phyloP scores from a whole-genome alignment of 1,140 invertebrate species.

The Maconellicoccus hirsutus region DNA sequence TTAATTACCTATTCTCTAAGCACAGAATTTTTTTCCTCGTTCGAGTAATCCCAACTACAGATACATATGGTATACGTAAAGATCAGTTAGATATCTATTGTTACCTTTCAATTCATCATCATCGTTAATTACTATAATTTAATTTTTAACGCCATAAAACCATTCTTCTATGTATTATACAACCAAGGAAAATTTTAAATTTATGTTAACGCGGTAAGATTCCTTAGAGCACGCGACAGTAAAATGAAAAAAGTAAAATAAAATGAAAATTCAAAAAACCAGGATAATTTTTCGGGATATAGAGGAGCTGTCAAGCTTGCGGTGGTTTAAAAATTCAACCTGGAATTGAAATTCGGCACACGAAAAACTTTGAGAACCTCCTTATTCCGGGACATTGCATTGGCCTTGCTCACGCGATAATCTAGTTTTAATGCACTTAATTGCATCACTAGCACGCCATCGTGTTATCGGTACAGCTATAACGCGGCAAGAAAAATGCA shows the following conservation, averaged over 20 bases:
- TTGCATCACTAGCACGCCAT: not conserved
- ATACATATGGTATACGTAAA: not conserved
- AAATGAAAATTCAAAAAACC: not conserved
- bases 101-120: not conserved
- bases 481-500: not conserved
- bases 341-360: not conserved
- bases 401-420: not conserved
- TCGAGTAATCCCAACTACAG: not conserved
- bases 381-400: not conserved
- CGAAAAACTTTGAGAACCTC: not conserved
- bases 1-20: not conserved
- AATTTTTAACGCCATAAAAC: not conserved
- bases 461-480: not conserved
- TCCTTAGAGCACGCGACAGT: not conserved
- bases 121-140: not conserved
- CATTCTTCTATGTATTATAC: not conserved
- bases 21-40: not conserved
- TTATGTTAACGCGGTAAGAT: not conserved
- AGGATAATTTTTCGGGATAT: too few relatives aligned
- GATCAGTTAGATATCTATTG: not conserved
- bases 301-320: too few relatives aligned
- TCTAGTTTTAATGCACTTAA: conserved; percentile 5
- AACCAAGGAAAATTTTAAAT: not conserved
- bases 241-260: too few relatives aligned
- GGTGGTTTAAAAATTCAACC: too few relatives aligned